phyloP scores from a whole-genome alignment of 2,113 vertebrate genomes.

The Engraulis encrasicolus region DNA sequence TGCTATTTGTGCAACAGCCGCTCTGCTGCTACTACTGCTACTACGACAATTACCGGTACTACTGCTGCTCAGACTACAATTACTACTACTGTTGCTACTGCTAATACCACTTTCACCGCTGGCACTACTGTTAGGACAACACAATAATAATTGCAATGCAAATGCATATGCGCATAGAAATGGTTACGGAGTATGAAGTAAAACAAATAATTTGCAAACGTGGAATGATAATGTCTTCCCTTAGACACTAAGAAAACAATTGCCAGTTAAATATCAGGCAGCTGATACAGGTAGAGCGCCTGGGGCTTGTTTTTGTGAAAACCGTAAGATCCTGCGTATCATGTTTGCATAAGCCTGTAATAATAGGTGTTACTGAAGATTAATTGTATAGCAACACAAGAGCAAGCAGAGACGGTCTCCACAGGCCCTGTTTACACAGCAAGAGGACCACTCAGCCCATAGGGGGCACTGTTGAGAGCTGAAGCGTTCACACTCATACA shows the following conservation, averaged over 20 bases:
- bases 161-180: background rate
- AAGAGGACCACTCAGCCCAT: background rate
- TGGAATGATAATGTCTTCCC: slow-evolving; percentile 13
- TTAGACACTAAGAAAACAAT: slow-evolving; percentile 3
- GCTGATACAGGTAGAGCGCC: background rate
- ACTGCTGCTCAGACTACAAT: too few species aligned
- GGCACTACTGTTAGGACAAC: background rate
- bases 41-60: too few species aligned
- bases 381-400: slow-evolving; percentile 46
- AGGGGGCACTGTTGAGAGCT: slow-evolving; percentile 26
- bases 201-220: background rate
- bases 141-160: background rate
- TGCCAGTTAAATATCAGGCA: slow-evolving; percentile 12
- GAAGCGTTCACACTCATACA: slow-evolving; percentile 4
- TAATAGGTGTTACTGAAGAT: slow-evolving; percentile 19
- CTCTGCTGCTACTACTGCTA: too few species aligned
- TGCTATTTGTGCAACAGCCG: background rate
- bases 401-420: background rate
- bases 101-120: background rate
- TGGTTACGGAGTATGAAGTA: background rate
- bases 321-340: slow-evolving; percentile 20
- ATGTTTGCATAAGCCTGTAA: slow-evolving; percentile 30
- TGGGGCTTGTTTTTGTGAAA: slow-evolving; percentile 19
- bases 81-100: background rate
- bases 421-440: background rate